Evolutionary conservation across 2,888 invertebrate genomes (phyloP).

Genomic region (Lysandra bellargus): DNA sequence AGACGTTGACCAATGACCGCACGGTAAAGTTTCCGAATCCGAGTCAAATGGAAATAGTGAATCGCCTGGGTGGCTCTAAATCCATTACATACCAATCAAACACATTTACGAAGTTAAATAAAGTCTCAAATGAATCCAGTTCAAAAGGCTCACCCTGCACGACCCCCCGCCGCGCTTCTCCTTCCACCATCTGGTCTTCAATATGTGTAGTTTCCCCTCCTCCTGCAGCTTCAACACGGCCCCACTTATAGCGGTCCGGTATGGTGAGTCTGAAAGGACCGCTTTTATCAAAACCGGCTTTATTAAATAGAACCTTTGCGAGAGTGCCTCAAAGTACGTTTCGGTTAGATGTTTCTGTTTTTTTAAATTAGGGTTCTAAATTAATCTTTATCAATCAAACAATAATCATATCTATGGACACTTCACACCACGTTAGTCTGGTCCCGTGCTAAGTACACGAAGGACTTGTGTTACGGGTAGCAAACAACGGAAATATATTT

Average conservation of each 20-base stretch:
- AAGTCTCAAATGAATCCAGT: background rate
- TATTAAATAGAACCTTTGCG: slow-evolving; percentile 10
- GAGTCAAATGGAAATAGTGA: too few relatives aligned
- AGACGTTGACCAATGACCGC: too few relatives aligned
- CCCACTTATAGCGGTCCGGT: slow-evolving; percentile 95
- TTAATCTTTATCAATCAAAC: too few relatives aligned
- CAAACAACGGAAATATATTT: too few relatives aligned
- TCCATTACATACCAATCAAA: background rate
- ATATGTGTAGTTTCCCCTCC: slow-evolving; percentile 93
- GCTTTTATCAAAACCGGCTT: slow-evolving; percentile 16
- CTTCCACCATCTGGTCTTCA: slow-evolving; percentile 99
- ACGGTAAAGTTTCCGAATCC: too few relatives aligned
- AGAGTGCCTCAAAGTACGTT: background rate
- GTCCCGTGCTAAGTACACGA: too few relatives aligned
- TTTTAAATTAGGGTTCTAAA: background rate
- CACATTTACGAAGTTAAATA: background rate
- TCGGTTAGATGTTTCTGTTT: background rate
- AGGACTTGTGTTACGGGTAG: too few relatives aligned
- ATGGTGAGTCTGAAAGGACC: slow-evolving; percentile 89
- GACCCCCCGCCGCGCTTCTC: slow-evolving; percentile 94
- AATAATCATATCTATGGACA: too few relatives aligned
- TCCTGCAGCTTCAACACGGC: slow-evolving; percentile 97
- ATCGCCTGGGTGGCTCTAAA: background rate
- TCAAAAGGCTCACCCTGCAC: slow-evolving; percentile 82
- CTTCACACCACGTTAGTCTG: too few relatives aligned